Evolutionary conservation across 64 coral and sea anemone genomes (phyloP).

Genomic region (Hydrozoanthus tunicans): DNA sequence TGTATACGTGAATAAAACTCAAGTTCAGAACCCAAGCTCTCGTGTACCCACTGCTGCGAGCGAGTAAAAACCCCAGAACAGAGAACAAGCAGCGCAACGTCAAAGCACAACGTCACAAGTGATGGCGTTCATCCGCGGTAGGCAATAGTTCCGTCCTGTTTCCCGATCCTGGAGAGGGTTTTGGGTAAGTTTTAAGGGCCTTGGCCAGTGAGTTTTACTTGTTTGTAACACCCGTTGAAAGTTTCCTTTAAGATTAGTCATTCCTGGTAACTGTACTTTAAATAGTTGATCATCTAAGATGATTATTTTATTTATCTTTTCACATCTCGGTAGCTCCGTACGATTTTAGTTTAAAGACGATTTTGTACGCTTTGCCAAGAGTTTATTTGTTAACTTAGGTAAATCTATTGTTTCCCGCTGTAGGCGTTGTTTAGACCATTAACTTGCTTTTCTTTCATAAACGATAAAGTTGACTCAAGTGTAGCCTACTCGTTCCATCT

Average conservation of each 20-base stretch:
- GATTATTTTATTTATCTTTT: not conserved
- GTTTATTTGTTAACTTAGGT: not conserved
- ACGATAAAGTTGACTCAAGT: not conserved
- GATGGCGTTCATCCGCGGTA: not conserved
- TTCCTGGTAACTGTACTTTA: no score
- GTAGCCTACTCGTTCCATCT: slow-evolving; percentile 1
- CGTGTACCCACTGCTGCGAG: no score
- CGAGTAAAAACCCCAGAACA: no score
- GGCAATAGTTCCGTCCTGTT: not conserved
- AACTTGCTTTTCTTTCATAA: not conserved
- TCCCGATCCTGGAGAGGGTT: slow-evolving; percentile 2
- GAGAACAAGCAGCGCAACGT: no score
- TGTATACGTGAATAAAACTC: no score
- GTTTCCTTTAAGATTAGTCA: not conserved
- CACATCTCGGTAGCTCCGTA: not conserved
- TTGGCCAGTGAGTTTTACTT: slow-evolving; percentile 6
- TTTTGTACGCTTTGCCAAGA: not conserved
- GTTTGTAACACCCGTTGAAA: not conserved
- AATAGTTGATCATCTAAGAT: not conserved
- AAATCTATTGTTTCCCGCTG: not conserved
- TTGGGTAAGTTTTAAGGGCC: not conserved
- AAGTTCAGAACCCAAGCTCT: no score
- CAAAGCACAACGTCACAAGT: no score
- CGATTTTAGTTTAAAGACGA: not conserved
- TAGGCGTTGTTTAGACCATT: not conserved